Evolutionary conservation across 1,140 invertebrate genomes (phyloP).

Genomic region (Wasmannia auropunctata): DNA sequence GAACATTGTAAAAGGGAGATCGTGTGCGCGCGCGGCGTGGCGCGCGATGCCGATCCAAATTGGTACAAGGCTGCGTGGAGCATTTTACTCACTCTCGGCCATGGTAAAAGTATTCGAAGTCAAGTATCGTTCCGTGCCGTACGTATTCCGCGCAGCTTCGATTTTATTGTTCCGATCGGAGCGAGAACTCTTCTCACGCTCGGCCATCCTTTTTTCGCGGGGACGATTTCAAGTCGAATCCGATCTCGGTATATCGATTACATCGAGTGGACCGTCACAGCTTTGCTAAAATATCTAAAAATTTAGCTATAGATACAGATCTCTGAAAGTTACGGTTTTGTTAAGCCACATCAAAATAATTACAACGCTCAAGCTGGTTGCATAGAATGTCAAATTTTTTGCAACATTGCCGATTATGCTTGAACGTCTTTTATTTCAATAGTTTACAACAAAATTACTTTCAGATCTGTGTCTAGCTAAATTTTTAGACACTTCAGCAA

Average conservation of each 20-base stretch:
- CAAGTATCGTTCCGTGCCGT: slow-evolving; percentile 45
- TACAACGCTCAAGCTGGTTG: no score
- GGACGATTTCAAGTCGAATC: neutral
- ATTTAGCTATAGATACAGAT: no score
- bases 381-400: no score
- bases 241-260: neutral
- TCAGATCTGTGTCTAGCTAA: no score
- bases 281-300: no score
- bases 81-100: slow-evolving; percentile 71
- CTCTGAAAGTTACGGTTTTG: no score
- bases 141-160: slow-evolving; percentile 42
- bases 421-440: no score
- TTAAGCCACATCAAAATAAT: no score
- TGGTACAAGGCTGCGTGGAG: slow-evolving; percentile 75
- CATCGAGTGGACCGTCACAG: no score
- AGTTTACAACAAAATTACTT: no score
- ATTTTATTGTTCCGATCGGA: slow-evolving; percentile 59
- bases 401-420: no score
- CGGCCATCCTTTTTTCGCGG: slow-evolving; percentile 30
- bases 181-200: slow-evolving; percentile 13
- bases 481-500: no score
- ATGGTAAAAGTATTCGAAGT: slow-evolving; percentile 72
- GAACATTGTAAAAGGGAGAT: slow-evolving; percentile 71
- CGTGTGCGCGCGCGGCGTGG: slow-evolving; percentile 46
- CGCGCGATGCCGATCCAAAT: slow-evolving; percentile 67